phyloP scores from a whole-genome alignment of 2,888 invertebrate genomes.

The Meloe dianella region DNA sequence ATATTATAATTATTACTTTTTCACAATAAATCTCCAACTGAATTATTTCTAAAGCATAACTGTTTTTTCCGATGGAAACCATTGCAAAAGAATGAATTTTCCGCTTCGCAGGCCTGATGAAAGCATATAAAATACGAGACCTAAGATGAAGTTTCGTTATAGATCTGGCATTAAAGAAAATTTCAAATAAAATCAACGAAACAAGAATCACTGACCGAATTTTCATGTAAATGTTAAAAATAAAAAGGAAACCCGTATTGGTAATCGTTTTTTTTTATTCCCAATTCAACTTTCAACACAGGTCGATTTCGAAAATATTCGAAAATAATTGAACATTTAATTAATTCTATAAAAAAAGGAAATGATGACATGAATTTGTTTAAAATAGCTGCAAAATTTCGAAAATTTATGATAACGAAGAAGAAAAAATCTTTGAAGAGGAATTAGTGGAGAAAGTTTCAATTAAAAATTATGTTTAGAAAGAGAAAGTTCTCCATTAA shows the following conservation, averaged over 20 bases:
- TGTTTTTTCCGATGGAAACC: not conserved
- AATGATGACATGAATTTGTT: not conserved
- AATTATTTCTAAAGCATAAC: not conserved
- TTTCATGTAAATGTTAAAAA: no score
- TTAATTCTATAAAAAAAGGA: not conserved
- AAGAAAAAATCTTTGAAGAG: not conserved
- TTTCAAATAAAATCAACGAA: no score
- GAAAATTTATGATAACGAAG: not conserved
- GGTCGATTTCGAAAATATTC: not conserved
- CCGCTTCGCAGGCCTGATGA: not conserved
- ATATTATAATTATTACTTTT: not conserved
- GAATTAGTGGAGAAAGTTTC: not conserved
- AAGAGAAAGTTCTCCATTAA: not conserved
- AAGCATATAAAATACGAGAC: not conserved
- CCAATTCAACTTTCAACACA: not conserved
- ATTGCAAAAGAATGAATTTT: constrained; percentile 3
- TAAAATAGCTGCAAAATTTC: not conserved
- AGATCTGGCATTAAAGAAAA: no score
- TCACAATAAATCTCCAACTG: not conserved
- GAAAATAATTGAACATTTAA: not conserved
- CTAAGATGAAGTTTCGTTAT: not conserved
- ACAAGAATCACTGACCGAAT: no score
- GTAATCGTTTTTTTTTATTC: no score
- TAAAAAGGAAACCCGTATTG: no score
- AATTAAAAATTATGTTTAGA: not conserved